A percentile compares a stretch with the other conserved stretches of the same genome.
These are phyloP conservation scores for Xiphophorus maculatus DNA, from an alignment of 2,113 vertebrate genomes.

Conservation along the genomic window DNA sequence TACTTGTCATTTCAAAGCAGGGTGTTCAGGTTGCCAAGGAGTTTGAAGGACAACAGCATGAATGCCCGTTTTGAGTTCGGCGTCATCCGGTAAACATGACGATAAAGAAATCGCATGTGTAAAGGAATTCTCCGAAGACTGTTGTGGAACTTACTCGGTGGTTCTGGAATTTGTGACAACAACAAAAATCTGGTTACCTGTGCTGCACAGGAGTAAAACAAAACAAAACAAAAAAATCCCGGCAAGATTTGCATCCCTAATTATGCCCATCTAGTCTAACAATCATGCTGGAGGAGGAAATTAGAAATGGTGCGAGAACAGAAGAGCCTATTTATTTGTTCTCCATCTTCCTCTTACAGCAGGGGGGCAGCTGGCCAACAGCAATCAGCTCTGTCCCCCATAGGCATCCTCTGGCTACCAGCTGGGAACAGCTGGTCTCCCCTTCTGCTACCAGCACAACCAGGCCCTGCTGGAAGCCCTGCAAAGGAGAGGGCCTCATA, in stretches of 20 bases:
- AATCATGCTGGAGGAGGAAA: constrained; percentile 3
- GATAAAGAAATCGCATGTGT: background rate
- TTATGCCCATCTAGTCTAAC: background rate
- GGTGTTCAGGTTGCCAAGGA: constrained; percentile 55
- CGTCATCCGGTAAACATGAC: background rate
- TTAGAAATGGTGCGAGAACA: constrained; percentile 8
- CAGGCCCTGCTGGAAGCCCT: constrained; percentile 63
- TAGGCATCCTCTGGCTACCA: constrained; percentile 73
- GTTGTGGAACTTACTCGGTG: background rate
- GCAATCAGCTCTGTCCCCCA: constrained; percentile 74
- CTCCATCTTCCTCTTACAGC: constrained; percentile 63
- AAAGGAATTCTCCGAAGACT: too few relatives aligned
- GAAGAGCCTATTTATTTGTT: constrained; percentile 67
- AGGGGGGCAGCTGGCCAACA: constrained; percentile 78
- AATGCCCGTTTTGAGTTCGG: background rate
- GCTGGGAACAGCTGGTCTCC: constrained; percentile 82
- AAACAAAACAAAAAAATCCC: background rate
- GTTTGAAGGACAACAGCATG: constrained; percentile 29
- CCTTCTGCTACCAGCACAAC: constrained; percentile 63
- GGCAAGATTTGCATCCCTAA: background rate
- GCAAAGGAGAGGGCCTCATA: constrained; percentile 39
- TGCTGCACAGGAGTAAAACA: background rate
- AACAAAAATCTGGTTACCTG: background rate
- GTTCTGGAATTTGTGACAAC: background rate
- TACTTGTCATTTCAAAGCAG: constrained; percentile 60